Evolutionary conservation across 2,113 vertebrate species (phyloP), one percentile per base, ranked within the genome.

Genomic region (Notiomystis cincta): DNA sequence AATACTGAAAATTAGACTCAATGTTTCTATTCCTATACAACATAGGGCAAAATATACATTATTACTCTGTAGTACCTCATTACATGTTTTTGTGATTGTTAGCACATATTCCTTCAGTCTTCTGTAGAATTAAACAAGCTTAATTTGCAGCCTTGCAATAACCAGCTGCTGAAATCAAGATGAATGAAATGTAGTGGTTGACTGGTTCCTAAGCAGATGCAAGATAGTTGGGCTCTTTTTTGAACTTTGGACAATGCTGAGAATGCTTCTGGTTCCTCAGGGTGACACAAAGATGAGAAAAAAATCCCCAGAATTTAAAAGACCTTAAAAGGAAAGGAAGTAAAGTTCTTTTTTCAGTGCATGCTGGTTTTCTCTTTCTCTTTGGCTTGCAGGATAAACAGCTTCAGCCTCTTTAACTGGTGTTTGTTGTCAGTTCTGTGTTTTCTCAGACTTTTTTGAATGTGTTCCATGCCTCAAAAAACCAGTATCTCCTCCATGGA

Each of bases 311-410:
- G 11, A 65, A 20, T 4, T 11, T 24, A 54, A 71, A 80, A 81
- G 28, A 51, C 5, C 7, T 73, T 54, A 56, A 77, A 69, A 78
- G 25, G 5, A 9, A 79, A 82, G 28, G 11, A 66, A 48, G 31
- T 0, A 0, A 37, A 60, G 27, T 35, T 12, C 2, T 28, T 57
- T 37, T 51, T 33, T 65, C 2, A 6, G 30, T 17, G 13, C 35
- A 3, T 31, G 16, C 22, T 88, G 31, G 2, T 73, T 75, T 95
- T 31, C 42, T 6, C 24, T 70, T 92, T 77, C 54, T 65, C 30
- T 84, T 78, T 88, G 60, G 11, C 35, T 93, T 84, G 24, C 31
- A 57, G 8, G 6, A 6, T 22, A 44, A 75, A 54, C 24, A 71
- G 9, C 31, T 70, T 66, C 42, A 75, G 2, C 19, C 28, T 71